phyloP scores from a whole-genome alignment of 2,797 vertebrate genomes.

The Chaunax sp. region DNA sequence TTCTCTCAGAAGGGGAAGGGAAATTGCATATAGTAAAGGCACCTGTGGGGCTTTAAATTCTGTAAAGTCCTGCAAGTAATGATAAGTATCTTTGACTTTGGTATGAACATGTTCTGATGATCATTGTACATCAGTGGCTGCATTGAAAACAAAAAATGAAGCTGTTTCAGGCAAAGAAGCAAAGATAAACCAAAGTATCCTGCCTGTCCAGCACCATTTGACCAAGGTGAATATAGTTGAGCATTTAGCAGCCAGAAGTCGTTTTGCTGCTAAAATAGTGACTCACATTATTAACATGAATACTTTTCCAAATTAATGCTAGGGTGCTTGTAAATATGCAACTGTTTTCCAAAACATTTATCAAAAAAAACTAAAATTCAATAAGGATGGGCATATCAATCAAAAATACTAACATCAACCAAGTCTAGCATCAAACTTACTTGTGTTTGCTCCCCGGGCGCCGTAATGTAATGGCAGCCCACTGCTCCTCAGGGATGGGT shows the following conservation, averaged over 20 bases:
- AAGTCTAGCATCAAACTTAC: no score
- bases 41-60: not conserved
- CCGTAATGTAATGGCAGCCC: no score
- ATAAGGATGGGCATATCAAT: no score
- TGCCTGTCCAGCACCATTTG: no score
- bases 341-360: no score
- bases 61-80: not conserved
- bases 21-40: slow-evolving; percentile 4
- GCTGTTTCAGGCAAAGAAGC: no score
- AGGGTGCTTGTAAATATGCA: not conserved
- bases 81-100: not conserved
- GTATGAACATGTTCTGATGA: not conserved
- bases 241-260: not conserved
- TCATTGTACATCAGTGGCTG: not conserved
- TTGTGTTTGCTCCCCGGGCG: no score
- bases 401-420: no score
- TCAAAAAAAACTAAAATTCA: no score
- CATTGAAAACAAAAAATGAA: not conserved
- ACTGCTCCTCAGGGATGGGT: no score
- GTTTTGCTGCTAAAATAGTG: not conserved
- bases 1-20: not conserved
- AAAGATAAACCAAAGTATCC: no score
- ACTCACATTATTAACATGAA: not conserved
- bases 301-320: not conserved
- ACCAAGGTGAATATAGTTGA: not conserved